Conservation (phyloP, 1,140 invertebrate genomes). For the Euura lappo region DNA sequence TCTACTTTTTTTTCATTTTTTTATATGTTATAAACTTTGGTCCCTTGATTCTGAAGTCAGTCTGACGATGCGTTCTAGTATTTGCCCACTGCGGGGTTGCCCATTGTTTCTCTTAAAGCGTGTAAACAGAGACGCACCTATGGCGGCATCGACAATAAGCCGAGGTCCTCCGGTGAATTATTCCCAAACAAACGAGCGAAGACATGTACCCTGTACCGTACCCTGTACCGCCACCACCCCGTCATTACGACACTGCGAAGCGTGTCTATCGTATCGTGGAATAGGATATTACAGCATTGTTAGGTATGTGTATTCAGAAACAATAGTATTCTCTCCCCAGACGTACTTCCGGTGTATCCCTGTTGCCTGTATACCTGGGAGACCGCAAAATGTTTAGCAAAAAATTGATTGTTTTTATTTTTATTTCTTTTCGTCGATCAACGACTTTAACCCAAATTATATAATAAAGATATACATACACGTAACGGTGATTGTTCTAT, state of each 20-base stretch:
- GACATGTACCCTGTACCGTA: background rate
- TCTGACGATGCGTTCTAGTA: too few species aligned
- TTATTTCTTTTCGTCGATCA: too few species aligned
- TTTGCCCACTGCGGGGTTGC: too few species aligned
- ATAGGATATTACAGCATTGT: slow-evolving; percentile 8
- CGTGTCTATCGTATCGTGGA: background rate
- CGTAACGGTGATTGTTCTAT: too few species aligned
- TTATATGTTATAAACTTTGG: too few species aligned
- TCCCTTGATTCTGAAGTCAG: too few species aligned
- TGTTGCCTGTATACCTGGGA: background rate
- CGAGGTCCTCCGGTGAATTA: slow-evolving; percentile 30
- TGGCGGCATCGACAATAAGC: background rate
- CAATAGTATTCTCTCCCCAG: slow-evolving; percentile 4
- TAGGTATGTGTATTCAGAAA: background rate
- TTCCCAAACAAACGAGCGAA: slow-evolving; percentile 35
- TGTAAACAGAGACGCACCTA: too few species aligned
- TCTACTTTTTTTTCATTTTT: too few species aligned
- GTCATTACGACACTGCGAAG: background rate
- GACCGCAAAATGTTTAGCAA: too few species aligned
- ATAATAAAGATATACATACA: too few species aligned
- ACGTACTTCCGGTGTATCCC: background rate
- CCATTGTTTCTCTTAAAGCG: too few species aligned
- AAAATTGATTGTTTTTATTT: background rate
- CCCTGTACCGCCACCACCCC: background rate
- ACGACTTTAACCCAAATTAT: too few species aligned